Base-by-base conservation (phyloP, 2,888 invertebrate species). In the Neria commutata region DNA sequence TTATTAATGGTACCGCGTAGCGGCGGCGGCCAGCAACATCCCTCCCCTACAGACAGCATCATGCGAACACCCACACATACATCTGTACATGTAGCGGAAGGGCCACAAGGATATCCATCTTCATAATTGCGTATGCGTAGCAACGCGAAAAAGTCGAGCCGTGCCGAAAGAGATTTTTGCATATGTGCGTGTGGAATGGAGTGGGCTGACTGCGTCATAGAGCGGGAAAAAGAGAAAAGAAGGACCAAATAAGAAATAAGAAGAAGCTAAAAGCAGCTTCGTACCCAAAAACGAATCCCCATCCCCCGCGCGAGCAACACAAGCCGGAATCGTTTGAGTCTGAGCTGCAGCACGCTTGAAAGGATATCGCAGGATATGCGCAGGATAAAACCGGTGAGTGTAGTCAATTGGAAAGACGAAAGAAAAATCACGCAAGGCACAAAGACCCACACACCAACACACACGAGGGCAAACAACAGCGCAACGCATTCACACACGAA, bases 81-180 rank as follows among this genome's bases (percentile, higher is more conserved):
- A 29, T 29, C n/a, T n/a, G 29, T 11, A 29, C 29, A 29, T 11
- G 29, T 8, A 29, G 29, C 29, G 11, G 29, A 6, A 6, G 29
- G 69, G 71, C 71, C 71, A 71, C 72, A 72, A 72, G 70, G 59
- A 70, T 73, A 72, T 72, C 73, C 70, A 71, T 72, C 72, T 72
- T 72, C 69, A 73, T 73, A 72, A 72, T 72, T 72, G n/a, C n/a
- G n/a, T n/a, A 71, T 64, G 53, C 67, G 58, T 47, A 33, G 14
- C 25, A 14, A 47, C 47, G 46, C 47, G 34, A 33, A 46, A 33
- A 19, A 45, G 2, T 24, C 25, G n/a, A 37, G 26, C 10, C 25
- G 19, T 33, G 6, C 14, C 33, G 6, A 33, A 10, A 25, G 14
- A 6, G 4, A 11, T 14, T 42, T 42, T 42, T 42, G 42, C 42